Conservation (phyloP, 2,797 vertebrate genomes). For the Enteromius treurensis region DNA sequence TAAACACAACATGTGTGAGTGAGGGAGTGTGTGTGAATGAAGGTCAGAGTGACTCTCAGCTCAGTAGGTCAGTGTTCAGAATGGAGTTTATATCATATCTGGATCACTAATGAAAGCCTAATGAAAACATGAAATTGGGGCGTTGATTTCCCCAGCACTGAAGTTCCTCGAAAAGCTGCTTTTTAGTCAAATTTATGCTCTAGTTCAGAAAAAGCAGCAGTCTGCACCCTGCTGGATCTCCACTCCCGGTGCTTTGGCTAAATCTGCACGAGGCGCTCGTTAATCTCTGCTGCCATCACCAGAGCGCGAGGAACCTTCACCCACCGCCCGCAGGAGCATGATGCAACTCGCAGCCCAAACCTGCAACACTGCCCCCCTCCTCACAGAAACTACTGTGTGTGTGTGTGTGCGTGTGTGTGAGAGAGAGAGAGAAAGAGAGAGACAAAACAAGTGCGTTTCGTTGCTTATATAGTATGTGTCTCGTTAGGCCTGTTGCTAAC, state of each 20-base stretch:
- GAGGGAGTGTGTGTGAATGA: neutral
- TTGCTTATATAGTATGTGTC: neutral
- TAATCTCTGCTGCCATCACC: slow-evolving; percentile 52
- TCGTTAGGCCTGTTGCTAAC: neutral
- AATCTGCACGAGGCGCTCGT: slow-evolving; percentile 49
- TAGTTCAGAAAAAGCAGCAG: slow-evolving; percentile 14
- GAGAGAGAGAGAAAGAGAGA: too few species aligned
- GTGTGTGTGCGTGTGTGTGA: neutral
- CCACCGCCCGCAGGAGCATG: slow-evolving; percentile 79
- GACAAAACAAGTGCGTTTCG: neutral
- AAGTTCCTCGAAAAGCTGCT: slow-evolving; percentile 5
- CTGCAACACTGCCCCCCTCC: slow-evolving; percentile 49
- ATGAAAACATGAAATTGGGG: neutral
- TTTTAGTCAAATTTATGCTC: slow-evolving; percentile 43
- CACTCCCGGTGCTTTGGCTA: slow-evolving; percentile 42
- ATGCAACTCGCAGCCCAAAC: slow-evolving; percentile 83
- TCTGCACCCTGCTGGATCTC: slow-evolving; percentile 46
- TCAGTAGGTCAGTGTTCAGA: neutral
- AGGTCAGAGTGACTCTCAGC: neutral
- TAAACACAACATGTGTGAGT: neutral
- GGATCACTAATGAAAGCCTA: neutral
- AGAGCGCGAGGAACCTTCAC: slow-evolving; percentile 69
- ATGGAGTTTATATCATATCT: neutral
- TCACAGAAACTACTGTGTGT: neutral
- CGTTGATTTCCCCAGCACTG: neutral